Conservation (phyloP, 2,113 vertebrate species). For the Oxygymnocypris stewartii region DNA sequence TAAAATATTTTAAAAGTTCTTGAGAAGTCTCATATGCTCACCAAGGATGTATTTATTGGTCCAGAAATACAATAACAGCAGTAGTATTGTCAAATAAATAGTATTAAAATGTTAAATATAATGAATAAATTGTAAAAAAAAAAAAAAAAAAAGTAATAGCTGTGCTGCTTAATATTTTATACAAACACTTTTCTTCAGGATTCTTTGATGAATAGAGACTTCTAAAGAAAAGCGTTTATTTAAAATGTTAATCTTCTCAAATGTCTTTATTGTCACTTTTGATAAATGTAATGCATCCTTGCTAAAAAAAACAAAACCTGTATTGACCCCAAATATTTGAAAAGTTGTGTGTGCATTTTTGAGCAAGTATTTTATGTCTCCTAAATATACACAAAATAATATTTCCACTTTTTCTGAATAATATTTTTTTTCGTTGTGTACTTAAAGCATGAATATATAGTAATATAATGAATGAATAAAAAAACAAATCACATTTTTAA, state of each 20-base stretch:
- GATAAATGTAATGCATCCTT: too few species aligned
- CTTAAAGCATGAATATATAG: background rate
- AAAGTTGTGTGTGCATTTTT: too few species aligned
- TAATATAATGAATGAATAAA: too few species aligned
- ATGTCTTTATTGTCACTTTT: background rate
- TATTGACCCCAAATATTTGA: too few species aligned
- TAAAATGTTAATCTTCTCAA: too few species aligned
- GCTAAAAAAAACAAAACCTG: too few species aligned
- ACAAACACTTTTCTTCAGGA: too few species aligned
- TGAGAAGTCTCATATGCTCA: background rate
- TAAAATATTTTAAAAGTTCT: background rate
- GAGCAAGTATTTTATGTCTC: background rate
- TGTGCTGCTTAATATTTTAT: background rate
- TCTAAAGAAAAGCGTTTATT: too few species aligned
- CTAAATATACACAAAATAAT: background rate
- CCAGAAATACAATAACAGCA: background rate
- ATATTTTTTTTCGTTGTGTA: background rate
- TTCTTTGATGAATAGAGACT: too few species aligned
- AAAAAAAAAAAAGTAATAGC: too few species aligned
- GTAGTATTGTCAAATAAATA: background rate
- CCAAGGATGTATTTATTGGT: background rate
- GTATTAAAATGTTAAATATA: background rate
- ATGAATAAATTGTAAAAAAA: background rate
- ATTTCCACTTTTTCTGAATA: background rate
- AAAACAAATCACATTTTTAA: background rate